phyloP scores from a whole-genome alignment of 2,888 invertebrate genomes.

The Julus scanicus region DNA sequence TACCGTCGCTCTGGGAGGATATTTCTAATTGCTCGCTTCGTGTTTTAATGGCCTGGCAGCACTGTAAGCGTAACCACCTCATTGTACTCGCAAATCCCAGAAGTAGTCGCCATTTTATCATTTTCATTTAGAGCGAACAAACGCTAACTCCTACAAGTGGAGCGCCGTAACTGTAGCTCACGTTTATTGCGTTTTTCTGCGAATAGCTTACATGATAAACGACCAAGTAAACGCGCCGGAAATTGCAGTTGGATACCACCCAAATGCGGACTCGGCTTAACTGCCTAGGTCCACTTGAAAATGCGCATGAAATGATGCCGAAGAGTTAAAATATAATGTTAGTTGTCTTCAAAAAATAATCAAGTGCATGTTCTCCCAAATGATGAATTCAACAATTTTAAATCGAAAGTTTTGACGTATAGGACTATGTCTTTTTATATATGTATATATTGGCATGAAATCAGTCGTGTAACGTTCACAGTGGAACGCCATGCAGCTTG shows the following conservation, averaged over 20 bases:
- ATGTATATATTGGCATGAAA: too few relatives aligned
- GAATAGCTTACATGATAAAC: neutral
- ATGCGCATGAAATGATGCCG: neutral
- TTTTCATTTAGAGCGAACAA: conserved; percentile 32
- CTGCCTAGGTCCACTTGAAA: neutral
- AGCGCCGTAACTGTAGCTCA: neutral
- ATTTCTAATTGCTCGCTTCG: neutral
- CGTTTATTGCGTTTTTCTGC: conserved; percentile 1
- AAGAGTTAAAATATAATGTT: too few relatives aligned
- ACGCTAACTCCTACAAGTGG: conserved; percentile 9
- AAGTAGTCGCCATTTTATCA: neutral
- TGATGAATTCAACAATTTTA: too few relatives aligned
- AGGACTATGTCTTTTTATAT: too few relatives aligned
- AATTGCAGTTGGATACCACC: conserved; percentile 30
- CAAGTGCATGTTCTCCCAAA: neutral
- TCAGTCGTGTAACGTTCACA: too few relatives aligned
- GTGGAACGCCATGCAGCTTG: too few relatives aligned
- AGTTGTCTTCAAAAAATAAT: too few relatives aligned
- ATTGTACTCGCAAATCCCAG: conserved; percentile 30
- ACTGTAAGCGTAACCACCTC: conserved; percentile 27
- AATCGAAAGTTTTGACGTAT: too few relatives aligned
- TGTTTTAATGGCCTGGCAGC: conserved; percentile 39
- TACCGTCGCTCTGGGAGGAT: conserved; percentile 37
- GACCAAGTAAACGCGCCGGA: conserved; percentile 10
- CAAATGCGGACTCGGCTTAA: neutral